phyloP scores from a whole-genome alignment of 2,797 vertebrate species.

The Sorex maritimensis region DNA sequence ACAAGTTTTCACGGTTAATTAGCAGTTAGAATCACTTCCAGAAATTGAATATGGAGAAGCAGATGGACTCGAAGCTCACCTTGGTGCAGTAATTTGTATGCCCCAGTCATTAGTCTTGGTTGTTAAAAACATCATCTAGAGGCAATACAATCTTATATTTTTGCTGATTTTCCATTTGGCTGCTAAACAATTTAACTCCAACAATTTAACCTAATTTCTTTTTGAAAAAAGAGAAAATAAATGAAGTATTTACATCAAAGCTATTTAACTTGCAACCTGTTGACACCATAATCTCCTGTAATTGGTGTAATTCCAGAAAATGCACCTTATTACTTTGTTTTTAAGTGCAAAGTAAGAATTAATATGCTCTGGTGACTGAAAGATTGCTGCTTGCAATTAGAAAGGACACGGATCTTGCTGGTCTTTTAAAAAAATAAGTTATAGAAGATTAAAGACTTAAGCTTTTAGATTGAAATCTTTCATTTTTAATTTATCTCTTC shows the following conservation, averaged over 20 bases:
- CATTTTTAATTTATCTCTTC: not conserved
- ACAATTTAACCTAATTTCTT: constrained; percentile 36
- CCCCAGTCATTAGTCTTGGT: constrained; percentile 64
- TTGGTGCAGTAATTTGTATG: constrained; percentile 66
- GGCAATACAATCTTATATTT: constrained; percentile 52
- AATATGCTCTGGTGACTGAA: not conserved
- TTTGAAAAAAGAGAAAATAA: constrained; percentile 38
- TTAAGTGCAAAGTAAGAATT: not conserved
- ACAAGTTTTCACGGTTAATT: constrained; percentile 82
- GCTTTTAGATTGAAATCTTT: not conserved
- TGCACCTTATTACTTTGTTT: not conserved
- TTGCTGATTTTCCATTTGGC: constrained; percentile 74
- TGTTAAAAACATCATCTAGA: constrained; percentile 64
- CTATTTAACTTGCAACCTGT: constrained; percentile 15
- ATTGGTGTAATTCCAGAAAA: not conserved
- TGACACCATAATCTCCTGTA: not conserved
- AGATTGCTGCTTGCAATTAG: not conserved
- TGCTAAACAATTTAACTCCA: constrained; percentile 68
- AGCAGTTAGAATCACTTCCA: constrained; percentile 76
- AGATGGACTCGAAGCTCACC: constrained; percentile 73
- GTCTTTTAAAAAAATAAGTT: not conserved
- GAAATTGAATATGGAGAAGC: constrained; percentile 74
- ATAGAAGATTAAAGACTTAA: not conserved
- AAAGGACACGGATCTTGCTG: not conserved
- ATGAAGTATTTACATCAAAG: not conserved